Conservation (phyloP, 2,113 vertebrate genomes). For the Stigmatopora argus region DNA sequence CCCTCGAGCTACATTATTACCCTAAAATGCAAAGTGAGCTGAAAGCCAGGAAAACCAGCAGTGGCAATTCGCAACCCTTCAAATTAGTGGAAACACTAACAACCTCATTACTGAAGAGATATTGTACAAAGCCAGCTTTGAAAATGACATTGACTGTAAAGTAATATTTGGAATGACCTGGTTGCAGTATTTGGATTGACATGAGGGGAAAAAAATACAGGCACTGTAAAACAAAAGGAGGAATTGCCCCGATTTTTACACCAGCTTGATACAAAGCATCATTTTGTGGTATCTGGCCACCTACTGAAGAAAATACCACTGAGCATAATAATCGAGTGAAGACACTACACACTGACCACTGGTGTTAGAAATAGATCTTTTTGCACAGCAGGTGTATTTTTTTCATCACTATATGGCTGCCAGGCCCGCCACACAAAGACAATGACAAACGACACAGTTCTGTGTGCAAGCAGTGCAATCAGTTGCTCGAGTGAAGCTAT, state of each 20-base stretch:
- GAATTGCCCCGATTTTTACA: neutral
- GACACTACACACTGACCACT: neutral
- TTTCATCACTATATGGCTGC: neutral
- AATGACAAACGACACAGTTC: neutral
- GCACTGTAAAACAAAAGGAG: neutral
- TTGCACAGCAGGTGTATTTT: neutral
- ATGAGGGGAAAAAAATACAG: neutral
- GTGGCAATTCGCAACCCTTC: neutral
- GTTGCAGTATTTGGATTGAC: no score
- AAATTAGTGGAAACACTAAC: neutral
- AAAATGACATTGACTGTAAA: neutral
- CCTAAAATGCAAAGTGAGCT: slow-evolving; percentile 1
- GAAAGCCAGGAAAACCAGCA: neutral
- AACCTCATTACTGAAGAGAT: slow-evolving; percentile 1
- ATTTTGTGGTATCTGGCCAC: neutral
- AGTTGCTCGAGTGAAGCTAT: neutral
- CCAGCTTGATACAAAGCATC: neutral
- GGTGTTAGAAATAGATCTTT: neutral
- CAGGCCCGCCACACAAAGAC: neutral
- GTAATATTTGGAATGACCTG: neutral
- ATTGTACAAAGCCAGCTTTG: neutral
- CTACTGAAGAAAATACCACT: neutral
- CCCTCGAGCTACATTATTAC: slow-evolving; percentile 9
- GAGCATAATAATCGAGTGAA: slow-evolving; percentile 2
- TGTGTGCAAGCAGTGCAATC: neutral